These are phyloP conservation scores for Pagrus major DNA, from an alignment of 2,113 vertebrate genomes.

Conservation along the genomic window DNA sequence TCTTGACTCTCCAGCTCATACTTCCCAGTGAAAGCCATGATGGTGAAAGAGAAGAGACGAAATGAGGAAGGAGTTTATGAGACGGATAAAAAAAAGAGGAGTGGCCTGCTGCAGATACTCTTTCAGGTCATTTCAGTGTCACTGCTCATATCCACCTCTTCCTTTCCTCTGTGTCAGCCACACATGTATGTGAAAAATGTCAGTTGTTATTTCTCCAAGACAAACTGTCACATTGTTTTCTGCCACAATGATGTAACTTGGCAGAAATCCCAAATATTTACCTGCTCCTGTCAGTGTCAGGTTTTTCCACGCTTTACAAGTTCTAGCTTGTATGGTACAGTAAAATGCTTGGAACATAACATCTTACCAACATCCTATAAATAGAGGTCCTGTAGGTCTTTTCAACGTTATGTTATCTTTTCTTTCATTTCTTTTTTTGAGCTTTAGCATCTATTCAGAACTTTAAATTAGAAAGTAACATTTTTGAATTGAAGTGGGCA, in stretches of 20 bases:
- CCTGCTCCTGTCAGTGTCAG: neutral
- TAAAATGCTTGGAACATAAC: neutral
- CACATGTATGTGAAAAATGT: neutral
- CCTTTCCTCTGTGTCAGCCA: constrained; percentile 3
- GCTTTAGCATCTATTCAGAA: neutral
- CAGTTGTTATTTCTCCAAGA: neutral
- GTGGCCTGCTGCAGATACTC: constrained; percentile 39
- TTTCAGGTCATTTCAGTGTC: too few species aligned
- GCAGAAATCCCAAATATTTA: neutral
- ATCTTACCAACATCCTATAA: neutral
- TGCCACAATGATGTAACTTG: neutral
- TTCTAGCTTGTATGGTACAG: constrained; percentile 22
- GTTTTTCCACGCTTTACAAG: constrained; percentile 39
- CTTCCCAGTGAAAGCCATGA: constrained; percentile 88
- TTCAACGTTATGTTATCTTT: neutral
- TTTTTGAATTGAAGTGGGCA: neutral
- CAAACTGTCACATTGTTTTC: neutral
- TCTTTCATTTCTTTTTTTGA: neutral
- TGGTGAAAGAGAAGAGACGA: constrained; percentile 29
- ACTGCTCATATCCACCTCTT: neutral
- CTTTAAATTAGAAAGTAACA: neutral
- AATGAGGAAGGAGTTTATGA: constrained; percentile 20
- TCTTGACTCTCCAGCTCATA: constrained; percentile 88
- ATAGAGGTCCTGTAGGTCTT: neutral
- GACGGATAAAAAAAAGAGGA: constrained; percentile 51